Percentiles rank a stretch among this genome's conserved stretches.
Conservation (phyloP, 2,888 invertebrate genomes). For the Amphipyra tragopoginis region DNA sequence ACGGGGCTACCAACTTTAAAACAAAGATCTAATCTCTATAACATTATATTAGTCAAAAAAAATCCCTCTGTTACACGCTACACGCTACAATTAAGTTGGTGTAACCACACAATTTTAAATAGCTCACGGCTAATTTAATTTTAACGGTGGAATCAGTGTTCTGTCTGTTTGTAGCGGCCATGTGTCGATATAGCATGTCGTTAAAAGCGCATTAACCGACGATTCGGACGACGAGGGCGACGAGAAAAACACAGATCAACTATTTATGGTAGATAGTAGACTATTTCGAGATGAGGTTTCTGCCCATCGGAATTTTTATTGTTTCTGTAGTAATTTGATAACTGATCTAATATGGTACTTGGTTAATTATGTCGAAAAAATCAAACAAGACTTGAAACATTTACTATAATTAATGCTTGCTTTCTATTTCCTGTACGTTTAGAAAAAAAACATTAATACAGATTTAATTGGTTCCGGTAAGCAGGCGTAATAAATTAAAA, state of each 20-base stretch:
- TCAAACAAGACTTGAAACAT: too few relatives aligned
- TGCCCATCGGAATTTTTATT: neutral
- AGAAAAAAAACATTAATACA: too few relatives aligned
- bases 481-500: too few relatives aligned
- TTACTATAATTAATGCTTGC: too few relatives aligned
- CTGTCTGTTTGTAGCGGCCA: conserved; percentile 56
- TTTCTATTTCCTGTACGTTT: too few relatives aligned
- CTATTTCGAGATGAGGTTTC: neutral
- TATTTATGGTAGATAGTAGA: conserved; percentile 7
- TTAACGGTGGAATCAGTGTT: conserved; percentile 56
- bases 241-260: conserved; percentile 40
- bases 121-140: conserved; percentile 63
- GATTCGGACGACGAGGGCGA: conserved; percentile 60
- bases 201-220: conserved; percentile 80
- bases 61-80: conserved; percentile 40
- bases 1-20: conserved; percentile 16
- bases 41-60: conserved; percentile 33
- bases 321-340: neutral
- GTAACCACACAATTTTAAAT: conserved; percentile 56
- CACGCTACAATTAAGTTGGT: conserved; percentile 46
- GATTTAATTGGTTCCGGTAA: too few relatives aligned
- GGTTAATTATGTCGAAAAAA: too few relatives aligned
- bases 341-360: too few relatives aligned
- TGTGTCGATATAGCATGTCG: conserved; percentile 73
- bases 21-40: conserved; percentile 30